Percentiles rank a stretch among this genome's conserved stretches.
Conservation (phyloP, 2,888 invertebrate species). For the Acanthococcus lagerstroemiae region DNA sequence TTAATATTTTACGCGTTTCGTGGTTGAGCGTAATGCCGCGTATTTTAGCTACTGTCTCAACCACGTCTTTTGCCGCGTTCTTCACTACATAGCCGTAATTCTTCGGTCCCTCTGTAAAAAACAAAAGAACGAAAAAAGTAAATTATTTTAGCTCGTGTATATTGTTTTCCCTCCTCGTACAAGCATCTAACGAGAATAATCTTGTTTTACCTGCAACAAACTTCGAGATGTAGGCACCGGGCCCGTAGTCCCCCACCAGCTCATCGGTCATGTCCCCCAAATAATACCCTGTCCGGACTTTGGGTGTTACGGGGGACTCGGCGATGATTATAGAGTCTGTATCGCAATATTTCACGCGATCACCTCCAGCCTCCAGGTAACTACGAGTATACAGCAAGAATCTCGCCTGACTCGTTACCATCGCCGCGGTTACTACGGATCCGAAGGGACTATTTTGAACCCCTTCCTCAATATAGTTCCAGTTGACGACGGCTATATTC, state of each 20-base stretch:
- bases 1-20: neutral
- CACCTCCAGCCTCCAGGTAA: neutral
- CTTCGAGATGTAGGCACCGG: neutral
- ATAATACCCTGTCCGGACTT: neutral
- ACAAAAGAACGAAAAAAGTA: too few species aligned
- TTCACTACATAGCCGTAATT: too few species aligned
- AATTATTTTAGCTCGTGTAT: too few species aligned
- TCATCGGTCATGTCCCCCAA: too few species aligned
- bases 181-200: neutral
- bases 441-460: neutral
- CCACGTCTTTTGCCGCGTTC: too few species aligned
- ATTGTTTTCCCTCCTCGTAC: too few species aligned
- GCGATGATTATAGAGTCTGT: neutral
- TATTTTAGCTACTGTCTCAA: neutral
- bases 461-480: neutral
- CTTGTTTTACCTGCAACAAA: neutral
- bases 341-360: neutral
- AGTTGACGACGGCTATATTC: neutral
- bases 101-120: constrained; percentile 5
- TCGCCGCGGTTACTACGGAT: neutral
- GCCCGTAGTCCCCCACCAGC: too few species aligned
- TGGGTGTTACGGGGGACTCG: neutral
- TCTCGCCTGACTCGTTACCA: neutral
- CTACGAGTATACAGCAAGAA: neutral
- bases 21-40: too few species aligned